Evolutionary conservation across 2,113 vertebrate genomes (phyloP).

Genomic region (Hyla sarda): DNA sequence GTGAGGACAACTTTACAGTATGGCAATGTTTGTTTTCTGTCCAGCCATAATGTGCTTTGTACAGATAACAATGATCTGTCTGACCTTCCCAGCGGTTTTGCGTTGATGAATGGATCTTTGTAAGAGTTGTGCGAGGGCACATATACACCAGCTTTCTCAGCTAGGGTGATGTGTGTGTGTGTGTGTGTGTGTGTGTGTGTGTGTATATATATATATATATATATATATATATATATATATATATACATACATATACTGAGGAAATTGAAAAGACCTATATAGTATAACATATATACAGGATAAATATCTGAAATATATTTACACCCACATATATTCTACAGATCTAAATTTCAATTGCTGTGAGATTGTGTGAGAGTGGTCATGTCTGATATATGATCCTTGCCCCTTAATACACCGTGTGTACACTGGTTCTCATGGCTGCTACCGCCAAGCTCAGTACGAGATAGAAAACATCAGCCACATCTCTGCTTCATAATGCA

Average conservation of each 20-base stretch:
- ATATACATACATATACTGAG: no score
- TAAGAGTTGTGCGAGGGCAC: neutral
- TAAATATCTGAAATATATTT: no score
- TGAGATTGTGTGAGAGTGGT: conserved; percentile 46
- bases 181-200: no score
- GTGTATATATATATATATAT: no score
- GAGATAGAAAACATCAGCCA: conserved; percentile 66
- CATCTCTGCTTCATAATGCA: conserved; percentile 65
- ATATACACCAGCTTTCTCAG: neutral
- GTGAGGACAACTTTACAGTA: neutral
- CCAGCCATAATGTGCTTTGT: neutral
- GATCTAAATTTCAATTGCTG: no score
- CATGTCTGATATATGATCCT: conserved; percentile 62
- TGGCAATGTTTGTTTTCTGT: neutral
- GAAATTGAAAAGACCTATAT: no score
- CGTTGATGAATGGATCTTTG: conserved; percentile 1
- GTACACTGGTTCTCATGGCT: conserved; percentile 68
- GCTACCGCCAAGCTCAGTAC: conserved; percentile 62
- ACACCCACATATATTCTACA: no score
- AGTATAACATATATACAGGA: no score
- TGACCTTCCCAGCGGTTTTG: neutral
- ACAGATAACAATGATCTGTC: conserved; percentile 2
- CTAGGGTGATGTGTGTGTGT: no score
- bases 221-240: no score
- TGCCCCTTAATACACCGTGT: conserved; percentile 67